phyloP scores from a whole-genome alignment of 2,888 invertebrate species.

The Drosophila borborema region DNA sequence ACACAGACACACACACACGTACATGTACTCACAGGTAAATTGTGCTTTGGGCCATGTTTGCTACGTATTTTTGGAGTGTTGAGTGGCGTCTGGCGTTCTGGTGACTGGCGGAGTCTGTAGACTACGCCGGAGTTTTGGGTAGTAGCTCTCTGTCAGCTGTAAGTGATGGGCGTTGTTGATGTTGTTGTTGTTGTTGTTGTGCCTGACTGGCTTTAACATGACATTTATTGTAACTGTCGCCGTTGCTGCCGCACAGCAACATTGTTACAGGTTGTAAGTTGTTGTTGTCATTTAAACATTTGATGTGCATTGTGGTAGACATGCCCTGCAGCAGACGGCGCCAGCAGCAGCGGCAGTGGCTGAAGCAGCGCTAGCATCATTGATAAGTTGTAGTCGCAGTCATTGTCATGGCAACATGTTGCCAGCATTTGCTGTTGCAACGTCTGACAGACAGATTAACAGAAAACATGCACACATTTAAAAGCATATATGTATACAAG shows the following conservation, averaged over 20 bases:
- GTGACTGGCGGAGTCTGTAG: conserved; percentile 30
- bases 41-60: conserved; percentile 61
- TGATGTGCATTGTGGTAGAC: conserved; percentile 78
- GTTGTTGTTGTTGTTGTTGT: conserved; percentile 20
- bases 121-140: conserved; percentile 30
- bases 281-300: conserved; percentile 74
- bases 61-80: conserved; percentile 43
- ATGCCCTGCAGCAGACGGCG: conserved; percentile 62
- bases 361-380: conserved; percentile 20
- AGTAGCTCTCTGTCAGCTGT: conserved; percentile 43
- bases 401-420: conserved; percentile 80
- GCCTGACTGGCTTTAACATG: conserved; percentile 78
- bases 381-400: conserved; percentile 57
- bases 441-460: conserved; percentile 42
- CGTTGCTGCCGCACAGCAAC: conserved; percentile 48
- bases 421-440: conserved; percentile 42
- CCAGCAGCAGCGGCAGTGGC: conserved; percentile 32
- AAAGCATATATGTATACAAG: background rate
- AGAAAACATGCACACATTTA: conserved; percentile 23
- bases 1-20: background rate
- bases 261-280: conserved; percentile 58
- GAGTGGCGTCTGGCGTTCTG: conserved; percentile 38
- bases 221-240: conserved; percentile 83
- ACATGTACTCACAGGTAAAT: conserved; percentile 53
- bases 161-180: conserved; percentile 61